phyloP scores from a whole-genome alignment of 2,888 invertebrate species.

The Cheilosia vernalis region DNA sequence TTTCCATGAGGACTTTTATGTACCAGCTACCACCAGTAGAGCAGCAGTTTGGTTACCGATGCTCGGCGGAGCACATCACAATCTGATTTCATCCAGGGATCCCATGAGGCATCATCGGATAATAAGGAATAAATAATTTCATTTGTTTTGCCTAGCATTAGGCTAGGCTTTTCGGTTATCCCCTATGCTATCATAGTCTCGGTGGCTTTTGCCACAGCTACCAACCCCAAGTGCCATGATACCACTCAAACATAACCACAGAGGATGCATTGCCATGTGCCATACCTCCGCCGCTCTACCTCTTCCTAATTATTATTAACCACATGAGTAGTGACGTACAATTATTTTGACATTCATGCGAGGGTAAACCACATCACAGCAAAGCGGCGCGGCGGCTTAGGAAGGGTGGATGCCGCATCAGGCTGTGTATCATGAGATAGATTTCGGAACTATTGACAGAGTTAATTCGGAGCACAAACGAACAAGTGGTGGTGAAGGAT shows the following conservation, averaged over 20 bases:
- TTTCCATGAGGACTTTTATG: not conserved
- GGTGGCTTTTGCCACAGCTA: constrained; percentile 33
- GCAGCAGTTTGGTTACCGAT: not conserved
- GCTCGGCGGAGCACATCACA: not conserved
- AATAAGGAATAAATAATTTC: constrained; percentile 58
- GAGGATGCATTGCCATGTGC: constrained; percentile 28
- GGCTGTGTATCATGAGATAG: constrained; percentile 26
- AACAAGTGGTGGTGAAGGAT: too few relatives aligned
- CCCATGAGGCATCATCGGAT: constrained; percentile 24
- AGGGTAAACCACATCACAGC: constrained; percentile 32
- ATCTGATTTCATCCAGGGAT: not conserved
- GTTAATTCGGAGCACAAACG: constrained; percentile 26
- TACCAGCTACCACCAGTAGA: not conserved
- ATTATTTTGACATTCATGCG: constrained; percentile 64
- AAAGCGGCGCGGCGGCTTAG: not conserved
- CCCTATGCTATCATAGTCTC: not conserved
- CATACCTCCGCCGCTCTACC: too few relatives aligned
- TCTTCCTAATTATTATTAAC: constrained; percentile 37
- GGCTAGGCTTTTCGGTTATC: constrained; percentile 1
- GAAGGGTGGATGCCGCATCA: not conserved
- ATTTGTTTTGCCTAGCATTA: constrained; percentile 44
- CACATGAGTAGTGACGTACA: constrained; percentile 57
- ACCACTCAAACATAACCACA: constrained; percentile 26
- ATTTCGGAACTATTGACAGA: constrained; percentile 6
- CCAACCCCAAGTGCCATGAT: constrained; percentile 46